Percentiles rank a stretch among this genome's conserved stretches.
phyloP scores from a whole-genome alignment of 2,113 vertebrate species.

The Cephalopterus ornatus region DNA sequence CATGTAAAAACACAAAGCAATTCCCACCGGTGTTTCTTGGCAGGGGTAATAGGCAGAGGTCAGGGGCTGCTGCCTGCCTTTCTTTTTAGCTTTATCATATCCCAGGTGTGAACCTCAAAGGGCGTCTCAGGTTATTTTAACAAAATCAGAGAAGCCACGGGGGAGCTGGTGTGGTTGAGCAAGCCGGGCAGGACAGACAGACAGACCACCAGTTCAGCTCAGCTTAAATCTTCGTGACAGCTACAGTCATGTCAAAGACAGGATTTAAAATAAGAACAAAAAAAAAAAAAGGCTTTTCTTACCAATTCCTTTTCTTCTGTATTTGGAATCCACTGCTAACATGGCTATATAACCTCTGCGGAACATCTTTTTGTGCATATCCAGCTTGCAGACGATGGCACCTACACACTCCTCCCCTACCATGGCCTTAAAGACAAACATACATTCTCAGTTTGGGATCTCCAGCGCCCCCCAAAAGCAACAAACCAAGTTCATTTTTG shows the following conservation, averaged over 20 bases:
- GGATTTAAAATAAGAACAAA: neutral
- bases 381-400: constrained; percentile 99
- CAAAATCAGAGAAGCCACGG: neutral
- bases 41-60: neutral
- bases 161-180: neutral
- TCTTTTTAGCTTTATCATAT: neutral
- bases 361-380: constrained; percentile 99
- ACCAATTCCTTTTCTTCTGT: constrained; percentile 99
- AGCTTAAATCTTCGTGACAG: neutral
- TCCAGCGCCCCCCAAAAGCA: constrained; percentile 6
- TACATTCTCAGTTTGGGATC: constrained; percentile 63
- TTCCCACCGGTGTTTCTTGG: neutral
- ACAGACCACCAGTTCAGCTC: neutral
- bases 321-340: constrained; percentile 99
- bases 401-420: constrained; percentile 98
- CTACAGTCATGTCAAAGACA: constrained; percentile 12
- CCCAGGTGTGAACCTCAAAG: neutral
- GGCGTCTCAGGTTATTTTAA: neutral
- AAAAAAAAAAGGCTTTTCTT: constrained; percentile 70
- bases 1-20: neutral
- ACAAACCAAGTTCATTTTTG: neutral
- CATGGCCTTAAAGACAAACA: constrained; percentile 91
- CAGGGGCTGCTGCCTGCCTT: neutral
- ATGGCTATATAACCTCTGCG: constrained; percentile 99
- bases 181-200: neutral